Base-by-base conservation (phyloP, 2,888 invertebrate genomes). In the Rosalia funebris region DNA sequence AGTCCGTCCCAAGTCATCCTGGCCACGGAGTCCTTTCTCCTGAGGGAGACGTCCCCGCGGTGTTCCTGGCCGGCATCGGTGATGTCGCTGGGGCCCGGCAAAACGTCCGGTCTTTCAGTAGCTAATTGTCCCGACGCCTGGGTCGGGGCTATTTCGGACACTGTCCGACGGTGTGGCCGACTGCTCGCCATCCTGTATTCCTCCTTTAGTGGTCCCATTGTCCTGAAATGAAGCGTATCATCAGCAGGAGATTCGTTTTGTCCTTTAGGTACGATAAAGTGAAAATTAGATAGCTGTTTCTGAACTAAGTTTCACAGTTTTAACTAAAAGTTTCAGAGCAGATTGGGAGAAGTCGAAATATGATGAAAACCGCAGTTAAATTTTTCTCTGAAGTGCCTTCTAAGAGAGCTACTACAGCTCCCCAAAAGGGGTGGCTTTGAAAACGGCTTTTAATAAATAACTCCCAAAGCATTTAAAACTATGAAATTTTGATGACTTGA, bases 1-100 rank as follows among this genome's bases (percentile, higher is more conserved):
- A 93, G 83, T 63, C 92, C 92, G 71, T 89, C 89, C 80, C 91
- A 87, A 16, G 93, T 91, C 87, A 93, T 91, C 75, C 90, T 85
- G 36, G 91, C 90, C 25, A 93, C 93, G 63, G 93, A 92, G 75
- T 93, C 92, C 84, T 91, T 91, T 77, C 90, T 86, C 34, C 85
- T 79, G 5, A 85, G 79, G 1, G 83, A 69, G 76, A 74, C 76
- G 64, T 68, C 77, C 66, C 71, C 66, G 54, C 66, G 42, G n/a
- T 70, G 69, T n/a, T 77, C 78, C 53, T 68, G 46, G 31, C 20
- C 7, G 15, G 62, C 65, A 75, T 84, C 76, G 76, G 83, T 71
- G n/a, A 78, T 75, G 65, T 80, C 79, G 57, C 76, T 73, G 75
- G 79, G 74, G 74, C 80, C 71, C 74, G 83, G 82, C 50, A 84